Percentiles rank a stretch among this genome's conserved stretches.
Evolutionary conservation across 1,140 invertebrate species (phyloP).

Genomic region (Drosophila melanica): DNA sequence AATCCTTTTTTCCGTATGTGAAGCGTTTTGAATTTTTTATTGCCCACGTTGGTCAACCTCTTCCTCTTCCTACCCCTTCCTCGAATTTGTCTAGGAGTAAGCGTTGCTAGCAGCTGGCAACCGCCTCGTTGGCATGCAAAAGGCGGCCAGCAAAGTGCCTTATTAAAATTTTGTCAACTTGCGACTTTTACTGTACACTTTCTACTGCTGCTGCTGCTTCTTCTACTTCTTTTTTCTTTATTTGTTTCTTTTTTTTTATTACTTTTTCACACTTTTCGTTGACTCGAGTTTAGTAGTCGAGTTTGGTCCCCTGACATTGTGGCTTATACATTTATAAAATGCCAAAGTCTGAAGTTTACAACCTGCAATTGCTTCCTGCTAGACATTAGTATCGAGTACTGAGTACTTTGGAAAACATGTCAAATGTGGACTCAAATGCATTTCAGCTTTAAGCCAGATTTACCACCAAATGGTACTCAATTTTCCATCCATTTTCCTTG

Average conservation of each 20-base stretch:
- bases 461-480: too few relatives aligned
- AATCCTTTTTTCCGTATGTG: constrained; percentile 62
- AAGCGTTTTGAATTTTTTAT: constrained; percentile 82
- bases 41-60: constrained; percentile 54
- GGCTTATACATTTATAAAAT: constrained; percentile 52
- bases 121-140: constrained; percentile 72
- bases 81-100: not conserved
- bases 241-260: constrained; percentile 28
- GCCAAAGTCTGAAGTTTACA: constrained; percentile 11
- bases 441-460: constrained; percentile 1
- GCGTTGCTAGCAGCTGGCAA: constrained; percentile 61
- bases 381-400: not conserved
- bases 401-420: not conserved
- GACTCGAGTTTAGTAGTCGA: constrained; percentile 24
- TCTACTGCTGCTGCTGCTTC: constrained; percentile 10
- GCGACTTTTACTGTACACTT: constrained; percentile 40
- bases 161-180: constrained; percentile 83
- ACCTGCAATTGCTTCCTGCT: too few relatives aligned
- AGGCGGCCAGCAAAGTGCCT: constrained; percentile 76
- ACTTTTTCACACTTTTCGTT: constrained; percentile 44
- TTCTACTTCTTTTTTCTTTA: constrained; percentile 4
- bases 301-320: constrained; percentile 52
- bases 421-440: not conserved
- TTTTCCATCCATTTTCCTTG: too few relatives aligned
- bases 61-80: not conserved